Percentiles rank a stretch among this genome's conserved stretches.
phyloP scores from a whole-genome alignment of 92 coral and sea anemone genomes.

The Zoanthus sansibaricus region DNA sequence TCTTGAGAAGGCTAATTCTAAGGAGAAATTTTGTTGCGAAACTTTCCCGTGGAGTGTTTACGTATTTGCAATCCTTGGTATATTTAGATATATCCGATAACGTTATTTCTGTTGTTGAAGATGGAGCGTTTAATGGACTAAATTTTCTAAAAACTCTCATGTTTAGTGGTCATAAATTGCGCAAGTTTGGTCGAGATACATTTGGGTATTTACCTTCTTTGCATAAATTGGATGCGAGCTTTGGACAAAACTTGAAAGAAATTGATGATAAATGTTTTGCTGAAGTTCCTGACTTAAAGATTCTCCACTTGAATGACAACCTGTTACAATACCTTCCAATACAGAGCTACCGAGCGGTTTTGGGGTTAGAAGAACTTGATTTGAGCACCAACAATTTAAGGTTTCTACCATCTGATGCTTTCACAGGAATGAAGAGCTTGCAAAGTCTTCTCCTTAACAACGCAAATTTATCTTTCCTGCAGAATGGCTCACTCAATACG shows the following conservation, averaged over 20 bases:
- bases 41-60: constrained; percentile 59
- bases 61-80: constrained; percentile 25
- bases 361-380: constrained; percentile 50
- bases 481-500: constrained; percentile 50
- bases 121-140: constrained; percentile 75
- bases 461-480: constrained; percentile 58
- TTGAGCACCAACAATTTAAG: constrained; percentile 55
- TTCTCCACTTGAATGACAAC: constrained; percentile 47
- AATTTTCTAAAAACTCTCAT: constrained; percentile 48
- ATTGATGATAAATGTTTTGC: constrained; percentile 47
- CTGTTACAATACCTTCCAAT: constrained; percentile 40
- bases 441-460: constrained; percentile 55
- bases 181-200: constrained; percentile 40
- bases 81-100: constrained; percentile 63
- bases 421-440: constrained; percentile 35
- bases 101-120: constrained; percentile 44
- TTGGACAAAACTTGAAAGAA: constrained; percentile 1
- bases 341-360: background rate
- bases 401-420: constrained; percentile 57
- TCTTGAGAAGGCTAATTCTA: constrained; percentile 50
- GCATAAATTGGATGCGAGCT: constrained; percentile 45
- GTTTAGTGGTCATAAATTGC: constrained; percentile 52
- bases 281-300: constrained; percentile 29
- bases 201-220: constrained; percentile 79
- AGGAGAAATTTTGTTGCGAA: constrained; percentile 59